Conservation (phyloP, 2,888 invertebrate genomes). For the Phortica okadai region DNA sequence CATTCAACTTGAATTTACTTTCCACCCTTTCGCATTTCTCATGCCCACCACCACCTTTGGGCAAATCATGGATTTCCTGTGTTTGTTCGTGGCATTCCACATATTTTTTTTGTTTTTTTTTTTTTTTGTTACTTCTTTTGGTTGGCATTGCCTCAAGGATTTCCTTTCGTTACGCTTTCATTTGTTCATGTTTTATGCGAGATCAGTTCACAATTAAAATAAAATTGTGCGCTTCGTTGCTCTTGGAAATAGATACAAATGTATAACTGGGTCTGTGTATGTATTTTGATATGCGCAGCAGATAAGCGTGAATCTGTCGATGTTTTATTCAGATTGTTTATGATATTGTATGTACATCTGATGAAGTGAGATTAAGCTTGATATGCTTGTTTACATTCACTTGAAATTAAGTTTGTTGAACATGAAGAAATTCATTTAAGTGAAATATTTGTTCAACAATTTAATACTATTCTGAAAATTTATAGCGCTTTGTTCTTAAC, state of each 20-base stretch:
- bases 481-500: too few species aligned
- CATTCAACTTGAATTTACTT: neutral
- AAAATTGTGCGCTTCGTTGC: slow-evolving; percentile 63
- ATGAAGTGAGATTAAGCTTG: too few species aligned
- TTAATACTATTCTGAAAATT: too few species aligned
- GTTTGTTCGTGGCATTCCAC: neutral
- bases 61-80: slow-evolving; percentile 33
- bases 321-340: neutral
- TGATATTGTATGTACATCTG: too few species aligned
- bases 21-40: slow-evolving; percentile 47
- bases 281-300: slow-evolving; percentile 2
- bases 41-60: slow-evolving; percentile 47
- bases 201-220: slow-evolving; percentile 68
- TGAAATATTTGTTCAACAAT: too few species aligned
- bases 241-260: neutral
- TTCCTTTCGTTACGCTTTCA: slow-evolving; percentile 57
- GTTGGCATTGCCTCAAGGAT: slow-evolving; percentile 10
- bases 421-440: too few species aligned
- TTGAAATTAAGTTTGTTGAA: too few species aligned
- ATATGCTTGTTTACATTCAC: too few species aligned
- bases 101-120: slow-evolving; percentile 24
- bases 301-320: neutral
- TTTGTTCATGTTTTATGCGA: slow-evolving; percentile 65
- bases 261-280: neutral
- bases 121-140: slow-evolving; percentile 32